These are phyloP conservation scores for Protosalanx chinensis DNA, from an alignment of 2,797 vertebrate genomes.

Conservation along the genomic window DNA sequence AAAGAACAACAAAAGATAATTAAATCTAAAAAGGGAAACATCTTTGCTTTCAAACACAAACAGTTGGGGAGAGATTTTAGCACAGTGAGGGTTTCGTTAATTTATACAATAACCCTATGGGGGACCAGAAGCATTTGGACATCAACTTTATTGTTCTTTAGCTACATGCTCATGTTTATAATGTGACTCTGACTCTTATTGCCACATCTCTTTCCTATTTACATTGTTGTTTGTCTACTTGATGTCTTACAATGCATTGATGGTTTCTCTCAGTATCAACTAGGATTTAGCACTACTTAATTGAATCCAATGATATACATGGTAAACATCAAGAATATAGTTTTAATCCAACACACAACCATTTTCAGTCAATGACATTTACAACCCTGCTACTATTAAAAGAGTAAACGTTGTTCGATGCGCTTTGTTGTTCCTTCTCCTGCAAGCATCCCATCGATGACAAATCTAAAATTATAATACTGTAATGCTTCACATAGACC, in stretches of 20 bases:
- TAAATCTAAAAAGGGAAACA: constrained; percentile 70
- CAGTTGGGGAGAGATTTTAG: constrained; percentile 75
- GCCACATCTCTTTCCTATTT: not conserved
- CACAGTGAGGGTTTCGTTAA: constrained; percentile 72
- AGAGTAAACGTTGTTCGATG: constrained; percentile 56
- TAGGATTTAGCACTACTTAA: too few relatives aligned
- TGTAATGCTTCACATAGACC: constrained; percentile 75
- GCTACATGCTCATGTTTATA: not conserved
- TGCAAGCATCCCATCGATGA: constrained; percentile 70
- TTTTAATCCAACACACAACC: not conserved
- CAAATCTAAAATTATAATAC: constrained; percentile 80
- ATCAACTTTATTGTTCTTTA: constrained; percentile 15
- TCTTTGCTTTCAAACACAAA: constrained; percentile 69
- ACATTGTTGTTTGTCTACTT: not conserved
- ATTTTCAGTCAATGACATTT: constrained; percentile 33
- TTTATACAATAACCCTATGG: constrained; percentile 69
- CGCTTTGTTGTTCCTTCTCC: constrained; percentile 69
- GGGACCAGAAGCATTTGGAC: constrained; percentile 51
- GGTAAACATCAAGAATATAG: too few relatives aligned
- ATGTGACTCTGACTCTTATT: not conserved
- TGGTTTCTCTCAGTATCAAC: too few relatives aligned
- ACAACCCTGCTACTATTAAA: constrained; percentile 51
- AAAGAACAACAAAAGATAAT: constrained; percentile 78
- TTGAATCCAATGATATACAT: too few relatives aligned
- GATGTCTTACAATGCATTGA: not conserved